phyloP scores from a whole-genome alignment of 2,113 vertebrate species.

The Trichechus manatus region DNA sequence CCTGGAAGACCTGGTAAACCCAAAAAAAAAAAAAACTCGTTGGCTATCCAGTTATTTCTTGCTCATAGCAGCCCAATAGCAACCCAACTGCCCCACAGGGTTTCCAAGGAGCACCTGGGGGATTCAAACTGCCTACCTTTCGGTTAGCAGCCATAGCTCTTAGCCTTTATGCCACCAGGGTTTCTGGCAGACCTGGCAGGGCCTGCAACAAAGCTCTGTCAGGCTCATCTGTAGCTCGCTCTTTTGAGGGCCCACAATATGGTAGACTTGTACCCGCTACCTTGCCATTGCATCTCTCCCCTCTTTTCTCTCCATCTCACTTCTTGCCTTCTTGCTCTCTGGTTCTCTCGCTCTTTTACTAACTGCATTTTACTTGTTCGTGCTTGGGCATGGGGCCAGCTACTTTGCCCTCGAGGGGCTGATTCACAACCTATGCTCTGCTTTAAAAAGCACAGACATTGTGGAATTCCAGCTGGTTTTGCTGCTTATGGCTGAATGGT shows the following conservation, averaged over 20 bases:
- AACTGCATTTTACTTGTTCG: slow-evolving; percentile 81
- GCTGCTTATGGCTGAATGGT: slow-evolving; percentile 76
- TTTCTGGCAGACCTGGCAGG: neutral
- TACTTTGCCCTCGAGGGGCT: slow-evolving; percentile 75
- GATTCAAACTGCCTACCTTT: too few species aligned
- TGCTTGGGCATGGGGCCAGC: slow-evolving; percentile 77
- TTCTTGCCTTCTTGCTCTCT: neutral
- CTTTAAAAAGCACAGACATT: slow-evolving; percentile 80
- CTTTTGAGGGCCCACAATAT: neutral
- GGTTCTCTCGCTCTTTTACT: slow-evolving; percentile 67
- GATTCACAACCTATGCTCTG: slow-evolving; percentile 74
- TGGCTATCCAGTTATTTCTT: too few species aligned
- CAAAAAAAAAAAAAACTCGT: too few species aligned
- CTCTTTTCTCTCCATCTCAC: slow-evolving; percentile 47
- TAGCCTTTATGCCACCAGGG: too few species aligned
- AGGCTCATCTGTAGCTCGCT: neutral
- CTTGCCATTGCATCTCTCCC: slow-evolving; percentile 75
- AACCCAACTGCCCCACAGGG: too few species aligned
- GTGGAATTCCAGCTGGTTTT: slow-evolving; percentile 76
- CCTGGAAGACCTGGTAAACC: neutral
- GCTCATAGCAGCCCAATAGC: too few species aligned
- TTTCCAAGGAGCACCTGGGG: too few species aligned
- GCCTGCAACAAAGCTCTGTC: neutral
- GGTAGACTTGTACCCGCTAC: slow-evolving; percentile 30
- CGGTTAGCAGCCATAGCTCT: too few species aligned